A percentile compares a stretch with the other conserved stretches of the same genome.
phyloP scores from a whole-genome alignment of 2,113 vertebrate species.

The Xenotilapia longispinis region DNA sequence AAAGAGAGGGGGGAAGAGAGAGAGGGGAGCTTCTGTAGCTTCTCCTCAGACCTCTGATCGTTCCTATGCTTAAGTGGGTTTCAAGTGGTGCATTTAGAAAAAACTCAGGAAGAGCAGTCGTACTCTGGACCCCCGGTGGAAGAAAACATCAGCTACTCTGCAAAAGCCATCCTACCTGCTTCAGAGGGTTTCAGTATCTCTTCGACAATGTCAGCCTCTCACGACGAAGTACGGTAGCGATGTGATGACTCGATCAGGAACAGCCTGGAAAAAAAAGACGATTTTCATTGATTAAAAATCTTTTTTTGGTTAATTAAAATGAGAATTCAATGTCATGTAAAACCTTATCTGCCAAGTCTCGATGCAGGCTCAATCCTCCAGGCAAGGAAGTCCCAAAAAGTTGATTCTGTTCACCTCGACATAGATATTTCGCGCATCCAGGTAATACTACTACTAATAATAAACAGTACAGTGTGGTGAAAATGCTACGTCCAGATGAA shows the following conservation, averaged over 20 bases:
- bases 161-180: background rate
- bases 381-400: background rate
- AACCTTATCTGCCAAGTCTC: background rate
- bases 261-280: background rate
- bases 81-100: background rate
- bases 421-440: accelerated
- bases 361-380: background rate
- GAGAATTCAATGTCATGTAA: background rate
- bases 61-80: background rate
- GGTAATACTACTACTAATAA: accelerated
- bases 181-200: background rate
- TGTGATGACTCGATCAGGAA: background rate
- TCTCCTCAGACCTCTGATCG: background rate
- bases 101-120: background rate
- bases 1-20: background rate
- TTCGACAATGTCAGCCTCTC: background rate
- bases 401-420: background rate
- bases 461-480: background rate
- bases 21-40: background rate
- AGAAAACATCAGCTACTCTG: background rate
- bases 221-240: background rate
- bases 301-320: background rate
- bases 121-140: background rate
- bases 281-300: background rate
- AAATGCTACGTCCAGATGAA: background rate